Base-by-base conservation (phyloP, 1,140 invertebrate species). In the Musca vetustissima region DNA sequence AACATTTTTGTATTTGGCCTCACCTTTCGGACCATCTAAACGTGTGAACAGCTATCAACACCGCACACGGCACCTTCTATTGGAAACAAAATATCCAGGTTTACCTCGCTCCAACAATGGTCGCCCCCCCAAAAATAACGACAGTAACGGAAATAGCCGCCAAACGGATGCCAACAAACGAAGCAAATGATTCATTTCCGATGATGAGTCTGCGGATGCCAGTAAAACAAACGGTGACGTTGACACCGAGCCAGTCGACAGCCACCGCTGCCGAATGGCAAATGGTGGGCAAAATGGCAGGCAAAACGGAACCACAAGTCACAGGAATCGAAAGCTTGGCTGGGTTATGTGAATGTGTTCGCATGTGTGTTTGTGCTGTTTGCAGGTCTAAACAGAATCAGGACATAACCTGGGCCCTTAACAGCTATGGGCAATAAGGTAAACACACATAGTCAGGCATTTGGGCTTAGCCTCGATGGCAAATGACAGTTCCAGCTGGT, bases 151-250 rank as follows among this genome's bases (percentile, higher is more conserved):
- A 80, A 80, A 77, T 78, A 80, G 78, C 73, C 78, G 78, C 72
- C 76, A 76, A 76, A 74, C 78, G 78, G 78, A 80, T 80, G 78
- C 75, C 78, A 78, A 75, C 76, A 80, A 80, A 80, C 78, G 78
- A 80, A 80, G 78, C 78, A 80, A 80, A 80, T 80, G 78, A 80
- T 80, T 80, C 78, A 80, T 80, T 80, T 80, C 78, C 78, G 78
- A 80, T 80, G 78, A 80, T 80, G 78, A 80, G 76, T 78, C 76
- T 75, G 76, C 78, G 76, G 73, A 69, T 69, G 61, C 61, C 61
- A 69, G 65, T 64, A 66, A 64, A 69, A 69, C 57, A 61, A 61
- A 61, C 57, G 57, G 28, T 61, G 57, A 61, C 57, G 36, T 19
- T 21, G 17, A 52, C 17, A 19, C 49, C 49, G 49, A n/a, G n/a